phyloP scores from a whole-genome alignment of 2,888 invertebrate genomes.

The Belgica antarctica region DNA sequence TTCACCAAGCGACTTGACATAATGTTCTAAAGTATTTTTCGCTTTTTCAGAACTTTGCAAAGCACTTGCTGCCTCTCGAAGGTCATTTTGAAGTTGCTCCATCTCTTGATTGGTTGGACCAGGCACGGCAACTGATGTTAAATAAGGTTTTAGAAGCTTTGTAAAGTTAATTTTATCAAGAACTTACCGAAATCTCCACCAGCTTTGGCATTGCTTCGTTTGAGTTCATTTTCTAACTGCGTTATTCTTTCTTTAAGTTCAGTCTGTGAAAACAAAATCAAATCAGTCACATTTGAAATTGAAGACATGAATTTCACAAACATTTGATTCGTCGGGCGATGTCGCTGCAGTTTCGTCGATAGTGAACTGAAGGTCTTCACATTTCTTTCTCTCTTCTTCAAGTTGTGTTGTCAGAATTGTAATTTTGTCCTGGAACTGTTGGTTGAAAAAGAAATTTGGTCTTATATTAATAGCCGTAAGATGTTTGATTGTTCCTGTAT shows the following conservation, averaged over 20 bases:
- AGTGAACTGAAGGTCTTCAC: conserved; percentile 86
- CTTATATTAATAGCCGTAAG: too few species aligned
- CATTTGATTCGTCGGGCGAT: conserved; percentile 83
- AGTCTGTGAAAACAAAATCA: conserved; percentile 15
- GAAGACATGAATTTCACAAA: conserved; percentile 54
- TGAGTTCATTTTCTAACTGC: conserved; percentile 9
- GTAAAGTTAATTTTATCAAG: background rate
- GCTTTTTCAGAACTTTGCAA: conserved; percentile 46
- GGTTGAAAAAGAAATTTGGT: too few species aligned
- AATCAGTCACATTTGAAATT: background rate
- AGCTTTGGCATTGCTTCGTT: background rate
- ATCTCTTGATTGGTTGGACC: background rate
- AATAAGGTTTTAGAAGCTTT: background rate
- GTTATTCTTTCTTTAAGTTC: background rate
- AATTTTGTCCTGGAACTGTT: conserved; percentile 59
- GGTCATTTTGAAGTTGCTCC: background rate
- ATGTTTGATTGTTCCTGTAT: too few species aligned
- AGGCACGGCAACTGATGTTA: background rate
- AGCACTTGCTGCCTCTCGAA: conserved; percentile 45
- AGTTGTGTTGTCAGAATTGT: conserved; percentile 60
- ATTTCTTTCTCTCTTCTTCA: conserved; percentile 75
- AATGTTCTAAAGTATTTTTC: conserved; percentile 48
- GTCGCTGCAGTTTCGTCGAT: conserved; percentile 87
- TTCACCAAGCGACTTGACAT: conserved; percentile 33
- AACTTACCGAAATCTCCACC: conserved; percentile 28